Evolutionary conservation across 2,888 invertebrate species (phyloP).

Genomic region (Mythimna pallens): DNA sequence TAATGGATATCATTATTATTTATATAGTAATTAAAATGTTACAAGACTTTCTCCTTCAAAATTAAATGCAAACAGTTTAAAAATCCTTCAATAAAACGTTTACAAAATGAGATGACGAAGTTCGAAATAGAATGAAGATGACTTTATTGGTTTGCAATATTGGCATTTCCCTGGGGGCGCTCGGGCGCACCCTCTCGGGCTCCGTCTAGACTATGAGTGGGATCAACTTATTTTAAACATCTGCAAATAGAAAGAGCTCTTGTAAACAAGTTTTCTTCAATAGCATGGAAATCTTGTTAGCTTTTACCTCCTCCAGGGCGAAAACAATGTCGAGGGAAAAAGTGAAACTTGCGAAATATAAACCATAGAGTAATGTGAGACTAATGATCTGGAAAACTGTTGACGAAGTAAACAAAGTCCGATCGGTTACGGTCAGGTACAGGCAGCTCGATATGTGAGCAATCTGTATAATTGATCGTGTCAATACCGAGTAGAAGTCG

Average conservation of each 20-base stretch:
- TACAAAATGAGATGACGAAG: constrained; percentile 55
- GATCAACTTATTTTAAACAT: constrained; percentile 79
- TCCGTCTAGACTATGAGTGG: constrained; percentile 84
- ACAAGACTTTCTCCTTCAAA: constrained; percentile 41
- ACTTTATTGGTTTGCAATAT: constrained; percentile 84
- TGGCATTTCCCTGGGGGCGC: constrained; percentile 76
- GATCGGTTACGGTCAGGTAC: constrained; percentile 32
- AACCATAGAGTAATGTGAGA: constrained; percentile 26
- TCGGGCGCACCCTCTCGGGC: constrained; percentile 75
- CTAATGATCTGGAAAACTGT: constrained; percentile 34
- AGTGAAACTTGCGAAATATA: constrained; percentile 34
- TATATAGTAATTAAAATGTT: constrained; percentile 45
- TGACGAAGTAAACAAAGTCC: constrained; percentile 24
- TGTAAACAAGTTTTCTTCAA: constrained; percentile 74
- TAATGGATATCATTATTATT: constrained; percentile 40
- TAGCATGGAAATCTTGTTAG: constrained; percentile 65
- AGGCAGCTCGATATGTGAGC: constrained; percentile 36
- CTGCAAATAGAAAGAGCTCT: constrained; percentile 72
- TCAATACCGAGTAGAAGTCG: constrained; percentile 64
- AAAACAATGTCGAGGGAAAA: constrained; percentile 30
- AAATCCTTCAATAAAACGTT: constrained; percentile 35
- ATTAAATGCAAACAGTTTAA: constrained; percentile 16
- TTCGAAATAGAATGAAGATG: constrained; percentile 77
- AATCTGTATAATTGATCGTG: constrained; percentile 64
- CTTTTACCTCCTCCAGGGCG: constrained; percentile 61